A percentile compares a stretch with the other conserved stretches of the same genome.
Evolutionary conservation across 2,113 vertebrate species (phyloP).

Genomic region (Cnemophilus loriae): DNA sequence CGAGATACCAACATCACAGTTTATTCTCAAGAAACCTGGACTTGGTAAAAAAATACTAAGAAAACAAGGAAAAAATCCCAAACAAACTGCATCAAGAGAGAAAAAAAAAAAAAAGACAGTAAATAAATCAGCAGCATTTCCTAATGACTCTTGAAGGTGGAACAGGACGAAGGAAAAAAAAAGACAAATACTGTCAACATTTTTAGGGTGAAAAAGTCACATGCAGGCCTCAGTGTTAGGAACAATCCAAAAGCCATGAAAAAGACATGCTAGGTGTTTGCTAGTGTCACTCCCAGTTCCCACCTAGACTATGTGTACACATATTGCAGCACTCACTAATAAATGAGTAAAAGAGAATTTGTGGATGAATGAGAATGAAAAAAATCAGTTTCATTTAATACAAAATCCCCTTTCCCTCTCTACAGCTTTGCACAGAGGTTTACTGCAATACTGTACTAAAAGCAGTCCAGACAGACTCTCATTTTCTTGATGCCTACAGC

Average conservation of each 20-base stretch:
- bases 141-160: neutral
- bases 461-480: neutral
- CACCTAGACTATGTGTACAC: neutral
- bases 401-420: neutral
- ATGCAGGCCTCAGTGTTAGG: neutral
- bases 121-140: neutral
- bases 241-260: neutral
- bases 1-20: neutral
- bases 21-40: neutral
- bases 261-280: neutral
- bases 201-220: neutral
- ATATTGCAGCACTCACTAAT: neutral
- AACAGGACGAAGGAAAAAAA: neutral
- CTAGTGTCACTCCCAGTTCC: neutral
- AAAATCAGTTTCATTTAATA: neutral
- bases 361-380: neutral
- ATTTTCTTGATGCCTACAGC: neutral
- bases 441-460: neutral
- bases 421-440: neutral
- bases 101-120: neutral
- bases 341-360: neutral
- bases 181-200: neutral
- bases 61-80: rapidly evolving
- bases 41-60: neutral
- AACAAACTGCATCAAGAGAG: neutral